Evolutionary conservation across 1,140 invertebrate species (phyloP), one percentile per base, ranked within the genome.

Genomic region (Bombus terrestris): DNA sequence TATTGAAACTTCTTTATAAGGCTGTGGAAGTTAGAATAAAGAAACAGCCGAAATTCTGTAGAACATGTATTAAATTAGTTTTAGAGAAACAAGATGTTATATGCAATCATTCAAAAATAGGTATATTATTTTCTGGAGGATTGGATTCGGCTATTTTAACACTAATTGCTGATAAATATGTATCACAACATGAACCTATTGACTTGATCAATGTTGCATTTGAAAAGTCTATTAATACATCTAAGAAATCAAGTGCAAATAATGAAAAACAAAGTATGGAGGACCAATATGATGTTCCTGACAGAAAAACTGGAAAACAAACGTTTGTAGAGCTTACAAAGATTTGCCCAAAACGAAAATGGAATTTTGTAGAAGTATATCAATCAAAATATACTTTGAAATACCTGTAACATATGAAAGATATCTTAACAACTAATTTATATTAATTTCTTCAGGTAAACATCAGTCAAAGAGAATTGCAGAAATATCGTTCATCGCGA

Each of bases 181-280:
- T 98, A 39, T 95, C 97, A 8, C 86, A 91, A 86, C 91, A 96
- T 64, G 97, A 98, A 92, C 96, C 97, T 59, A 98, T 99, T 91
- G 99, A 99, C 95, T 96, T 99, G n/a, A 96, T 99, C 35, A 99
- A 99, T 96, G 98, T 99, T 47, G 98, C 98, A n/a, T 99, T 99
- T 96, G 96, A 97, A 94, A 96, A 95, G 88, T 77, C 64, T 25
- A 91, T 90, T 64, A 94, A 92, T 35, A 53, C 47, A 2, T 59
- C 53, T 9, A 86, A 83, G 74, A 86, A 87, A 66, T 53, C 47
- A 28, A 74, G 84, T 75, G 4, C 3, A n/a, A 73, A 86, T 32
- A 73, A 43, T 8, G 75, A 71, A 9, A 81, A 79, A 37, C 86
- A 90, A 39, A 79, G 71, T 66, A 5, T 12, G 37, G 59, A n/a